Evolutionary conservation across 2,113 vertebrate genomes (phyloP), one percentile per base, ranked within the genome.

Genomic region (Climacteris rufus): DNA sequence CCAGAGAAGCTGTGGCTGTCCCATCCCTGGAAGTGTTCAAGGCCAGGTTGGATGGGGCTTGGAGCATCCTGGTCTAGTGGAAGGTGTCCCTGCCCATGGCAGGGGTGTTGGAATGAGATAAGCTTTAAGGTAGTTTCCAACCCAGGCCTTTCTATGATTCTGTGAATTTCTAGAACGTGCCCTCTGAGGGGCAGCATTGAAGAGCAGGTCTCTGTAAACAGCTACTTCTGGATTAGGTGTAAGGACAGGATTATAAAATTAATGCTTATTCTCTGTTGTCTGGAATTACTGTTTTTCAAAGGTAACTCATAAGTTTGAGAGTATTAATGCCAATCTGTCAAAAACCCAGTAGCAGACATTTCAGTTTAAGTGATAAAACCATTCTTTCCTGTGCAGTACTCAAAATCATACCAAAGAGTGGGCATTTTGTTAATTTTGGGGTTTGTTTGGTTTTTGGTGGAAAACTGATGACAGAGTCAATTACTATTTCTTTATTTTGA

Each of bases 161-260:
- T 42, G 59, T 83, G 44, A 83, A 69, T 87, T 96, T 97, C 87
- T 61, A 30, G 7, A 50, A 23, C 42, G 33, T 70, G 84, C 70
- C 94, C 97, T 95, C 89, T 97, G 80, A 77, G 90, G 87, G 96
- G 92, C 96, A 95, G 95, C 94, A 94, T 82, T 96, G 95, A 95
- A 92, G 71, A 96, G 75, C 85, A 92, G 42, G 71, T 92, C 21
- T 57, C 40, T 35, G 15, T 45, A 54, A 49, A 65, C 6, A 13
- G 45, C 86, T 54, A 2, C 15, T 63, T 57, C 25, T 61, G 15
- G n/a, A 53, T 33, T 49, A 66, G 9, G 9, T 50, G 5, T 54
- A 31, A 59, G 13, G 22, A 56, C 69, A 10, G 7, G 42, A 74
- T 23, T 65, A 53, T 68, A 42, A 70, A 49, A 7, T 45, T 15